Conservation (phyloP, 2,888 invertebrate genomes). For the Himalopsyche tibetana region DNA sequence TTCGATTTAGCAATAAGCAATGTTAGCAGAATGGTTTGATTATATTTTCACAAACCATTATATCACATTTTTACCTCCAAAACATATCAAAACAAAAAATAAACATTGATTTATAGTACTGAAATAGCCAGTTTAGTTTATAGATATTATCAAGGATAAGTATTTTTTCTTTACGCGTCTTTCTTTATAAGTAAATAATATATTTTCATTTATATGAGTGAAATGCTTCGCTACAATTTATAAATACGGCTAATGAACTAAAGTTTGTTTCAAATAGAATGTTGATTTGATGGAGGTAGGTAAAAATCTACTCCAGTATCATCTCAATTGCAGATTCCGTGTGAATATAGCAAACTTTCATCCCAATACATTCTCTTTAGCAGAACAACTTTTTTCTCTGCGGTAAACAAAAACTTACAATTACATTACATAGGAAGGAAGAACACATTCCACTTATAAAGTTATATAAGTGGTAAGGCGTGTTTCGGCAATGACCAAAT, state of each 20-base stretch:
- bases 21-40: too few species aligned
- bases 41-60: too few species aligned
- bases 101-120: too few species aligned
- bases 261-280: constrained; percentile 3
- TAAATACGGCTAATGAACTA: constrained; percentile 12
- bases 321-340: not conserved
- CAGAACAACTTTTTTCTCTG: constrained; percentile 24
- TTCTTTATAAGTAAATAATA: too few species aligned
- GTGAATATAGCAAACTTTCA: not conserved
- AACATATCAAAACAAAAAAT: too few species aligned
- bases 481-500: not conserved
- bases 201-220: not conserved
- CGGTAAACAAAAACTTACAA: constrained; percentile 9
- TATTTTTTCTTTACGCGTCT: too few species aligned
- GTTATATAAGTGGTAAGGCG: not conserved
- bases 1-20: too few species aligned
- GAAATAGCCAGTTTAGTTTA: too few species aligned
- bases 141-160: too few species aligned
- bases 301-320: not conserved
- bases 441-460: constrained; percentile 1
- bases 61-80: too few species aligned
- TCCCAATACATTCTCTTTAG: constrained; percentile 25
- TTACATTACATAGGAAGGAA: constrained; percentile 28
- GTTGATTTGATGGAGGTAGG: not conserved
- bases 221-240: not conserved